Evolutionary conservation across 2,888 invertebrate species (phyloP).

Genomic region (Minunthozetes semirufus): DNA sequence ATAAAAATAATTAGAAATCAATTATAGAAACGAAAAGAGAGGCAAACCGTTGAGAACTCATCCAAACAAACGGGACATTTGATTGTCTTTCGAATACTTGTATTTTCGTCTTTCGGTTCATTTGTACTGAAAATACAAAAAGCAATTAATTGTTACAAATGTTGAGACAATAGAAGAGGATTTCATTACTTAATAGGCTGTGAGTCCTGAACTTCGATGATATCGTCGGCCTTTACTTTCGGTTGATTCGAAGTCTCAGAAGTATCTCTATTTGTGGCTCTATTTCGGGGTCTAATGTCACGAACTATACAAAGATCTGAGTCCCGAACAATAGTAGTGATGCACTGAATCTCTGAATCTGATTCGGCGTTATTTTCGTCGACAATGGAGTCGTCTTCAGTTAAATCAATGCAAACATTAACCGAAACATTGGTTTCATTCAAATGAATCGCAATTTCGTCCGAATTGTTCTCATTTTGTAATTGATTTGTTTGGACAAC

Average conservation of each 20-base stretch:
- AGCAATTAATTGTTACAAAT: neutral
- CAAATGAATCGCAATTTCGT: no score
- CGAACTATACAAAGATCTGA: neutral
- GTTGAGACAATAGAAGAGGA: neutral
- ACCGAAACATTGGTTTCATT: no score
- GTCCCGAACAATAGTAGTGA: neutral
- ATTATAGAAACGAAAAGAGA: neutral
- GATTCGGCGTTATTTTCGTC: slow-evolving; percentile 9
- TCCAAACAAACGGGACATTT: slow-evolving; percentile 24
- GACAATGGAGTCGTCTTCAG: slow-evolving; percentile 3
- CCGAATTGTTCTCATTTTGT: no score
- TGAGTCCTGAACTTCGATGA: neutral
- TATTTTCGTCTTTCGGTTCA: neutral
- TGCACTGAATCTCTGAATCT: slow-evolving; percentile 10
- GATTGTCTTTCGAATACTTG: neutral
- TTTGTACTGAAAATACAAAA: neutral
- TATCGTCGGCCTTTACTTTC: neutral
- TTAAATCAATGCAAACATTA: slow-evolving; percentile 13
- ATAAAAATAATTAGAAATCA: neutral
- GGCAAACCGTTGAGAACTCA: neutral
- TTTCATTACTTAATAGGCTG: neutral
- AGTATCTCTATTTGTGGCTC: neutral
- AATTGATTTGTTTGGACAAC: no score
- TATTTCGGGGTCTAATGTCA: neutral
- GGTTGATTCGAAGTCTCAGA: neutral